phyloP scores from a whole-genome alignment of 2,113 vertebrate genomes.

The Setophaga petechia region DNA sequence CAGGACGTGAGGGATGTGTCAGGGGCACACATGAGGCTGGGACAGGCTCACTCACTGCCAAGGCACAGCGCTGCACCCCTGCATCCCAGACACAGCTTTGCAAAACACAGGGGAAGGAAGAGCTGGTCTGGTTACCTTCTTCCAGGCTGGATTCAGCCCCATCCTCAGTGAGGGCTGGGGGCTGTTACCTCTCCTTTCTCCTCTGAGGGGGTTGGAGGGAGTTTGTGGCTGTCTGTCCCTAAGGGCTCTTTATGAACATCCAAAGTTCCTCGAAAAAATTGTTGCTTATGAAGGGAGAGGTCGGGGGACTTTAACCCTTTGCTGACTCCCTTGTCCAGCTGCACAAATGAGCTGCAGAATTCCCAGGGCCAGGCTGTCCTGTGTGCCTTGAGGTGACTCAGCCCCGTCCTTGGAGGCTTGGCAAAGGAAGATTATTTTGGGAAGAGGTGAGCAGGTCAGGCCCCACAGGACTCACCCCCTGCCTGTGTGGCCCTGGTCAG shows the following conservation, averaged over 20 bases:
- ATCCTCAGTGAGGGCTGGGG: background rate
- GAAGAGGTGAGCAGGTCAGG: background rate
- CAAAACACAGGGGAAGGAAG: background rate
- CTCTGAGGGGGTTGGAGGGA: background rate
- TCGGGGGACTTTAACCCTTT: background rate
- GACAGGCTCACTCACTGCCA: background rate
- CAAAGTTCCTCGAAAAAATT: accelerated
- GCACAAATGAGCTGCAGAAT: background rate
- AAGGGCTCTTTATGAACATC: background rate
- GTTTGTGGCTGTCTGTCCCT: background rate
- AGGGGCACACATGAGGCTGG: background rate
- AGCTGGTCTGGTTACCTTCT: background rate
- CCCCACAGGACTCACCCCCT: background rate
- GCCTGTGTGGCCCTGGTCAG: background rate
- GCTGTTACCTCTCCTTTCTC: background rate
- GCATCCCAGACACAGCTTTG: background rate
- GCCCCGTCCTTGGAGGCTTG: background rate
- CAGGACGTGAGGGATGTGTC: accelerated
- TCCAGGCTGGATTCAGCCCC: background rate
- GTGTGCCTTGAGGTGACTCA: accelerated
- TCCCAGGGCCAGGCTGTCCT: background rate
- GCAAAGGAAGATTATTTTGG: background rate
- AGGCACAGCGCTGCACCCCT: background rate
- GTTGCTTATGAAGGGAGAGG: background rate
- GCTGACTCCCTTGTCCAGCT: background rate